Conservation (phyloP, 2,113 vertebrate genomes). For the Aegypius monachus region DNA sequence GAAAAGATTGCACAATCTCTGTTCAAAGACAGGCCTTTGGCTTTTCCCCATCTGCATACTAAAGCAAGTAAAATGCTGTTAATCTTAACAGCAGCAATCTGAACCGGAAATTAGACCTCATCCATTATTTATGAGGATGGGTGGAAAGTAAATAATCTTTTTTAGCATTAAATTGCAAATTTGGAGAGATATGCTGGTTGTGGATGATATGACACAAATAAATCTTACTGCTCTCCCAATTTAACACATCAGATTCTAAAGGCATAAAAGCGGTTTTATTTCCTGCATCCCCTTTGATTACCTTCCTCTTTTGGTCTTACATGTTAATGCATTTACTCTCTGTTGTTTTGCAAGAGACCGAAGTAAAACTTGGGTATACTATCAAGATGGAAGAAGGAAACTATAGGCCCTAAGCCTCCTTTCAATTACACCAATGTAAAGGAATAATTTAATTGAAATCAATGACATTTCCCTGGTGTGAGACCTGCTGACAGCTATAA, state of each 20-base stretch:
- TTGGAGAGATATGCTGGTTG: background rate
- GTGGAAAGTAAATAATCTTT: background rate
- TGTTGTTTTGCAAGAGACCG: background rate
- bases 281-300: background rate
- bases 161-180: slow-evolving; percentile 17
- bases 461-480: background rate
- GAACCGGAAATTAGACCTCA: background rate
- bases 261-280: background rate
- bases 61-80: background rate
- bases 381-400: background rate
- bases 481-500: background rate
- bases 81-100: background rate
- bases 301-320: background rate
- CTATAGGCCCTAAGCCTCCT: background rate
- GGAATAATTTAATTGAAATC: background rate
- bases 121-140: background rate
- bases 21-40: background rate
- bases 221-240: background rate
- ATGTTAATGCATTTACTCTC: background rate
- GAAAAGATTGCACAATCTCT: background rate
- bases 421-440: background rate
- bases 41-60: background rate
- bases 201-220: background rate
- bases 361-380: background rate
- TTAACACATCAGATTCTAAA: background rate